phyloP scores from a whole-genome alignment of 2,113 vertebrate species.

The Rhinolophus sinicus region DNA sequence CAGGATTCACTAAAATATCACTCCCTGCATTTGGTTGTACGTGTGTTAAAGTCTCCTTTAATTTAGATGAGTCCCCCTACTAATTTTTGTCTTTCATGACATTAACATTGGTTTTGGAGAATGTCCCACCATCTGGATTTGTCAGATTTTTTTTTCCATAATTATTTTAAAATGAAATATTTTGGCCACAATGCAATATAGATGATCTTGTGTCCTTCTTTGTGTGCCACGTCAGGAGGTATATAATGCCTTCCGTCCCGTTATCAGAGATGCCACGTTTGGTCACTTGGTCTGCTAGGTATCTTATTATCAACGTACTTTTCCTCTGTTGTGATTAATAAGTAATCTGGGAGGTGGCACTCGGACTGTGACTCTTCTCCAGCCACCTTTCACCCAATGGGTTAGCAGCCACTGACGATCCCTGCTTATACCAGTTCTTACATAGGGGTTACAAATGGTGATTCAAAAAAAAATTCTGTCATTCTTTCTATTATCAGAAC shows the following conservation, averaged over 20 bases:
- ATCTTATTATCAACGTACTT: not conserved
- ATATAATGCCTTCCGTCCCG: not conserved
- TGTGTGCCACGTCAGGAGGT: not conserved
- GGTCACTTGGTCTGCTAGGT: not conserved
- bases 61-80: not conserved
- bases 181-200: not conserved
- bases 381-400: not conserved
- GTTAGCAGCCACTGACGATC: not conserved
- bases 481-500: not conserved
- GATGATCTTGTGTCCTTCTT: not conserved
- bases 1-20: not conserved
- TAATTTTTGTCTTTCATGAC: conserved; percentile 8
- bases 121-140: not conserved
- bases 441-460: not conserved
- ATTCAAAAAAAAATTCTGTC: not conserved
- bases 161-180: not conserved
- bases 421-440: not conserved
- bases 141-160: not conserved
- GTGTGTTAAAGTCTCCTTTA: not conserved
- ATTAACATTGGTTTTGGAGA: not conserved
- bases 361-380: not conserved
- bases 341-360: not conserved
- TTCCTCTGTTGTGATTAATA: not conserved
- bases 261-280: not conserved
- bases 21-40: not conserved